Evolutionary conservation across 2,113 vertebrate genomes (phyloP).

Genomic region (Eclectus roratus): DNA sequence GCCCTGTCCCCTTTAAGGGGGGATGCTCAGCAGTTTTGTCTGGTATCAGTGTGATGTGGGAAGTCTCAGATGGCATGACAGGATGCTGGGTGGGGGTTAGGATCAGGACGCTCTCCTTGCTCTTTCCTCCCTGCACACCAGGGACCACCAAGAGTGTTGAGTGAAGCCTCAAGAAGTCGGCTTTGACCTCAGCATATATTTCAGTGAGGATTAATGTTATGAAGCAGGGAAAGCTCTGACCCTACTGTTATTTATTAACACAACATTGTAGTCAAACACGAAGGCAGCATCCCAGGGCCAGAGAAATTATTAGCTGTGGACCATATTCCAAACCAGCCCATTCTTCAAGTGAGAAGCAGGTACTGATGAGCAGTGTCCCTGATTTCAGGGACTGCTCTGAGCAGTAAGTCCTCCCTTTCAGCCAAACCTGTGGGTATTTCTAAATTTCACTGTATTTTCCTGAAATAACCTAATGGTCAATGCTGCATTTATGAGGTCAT

Average conservation of each 20-base stretch:
- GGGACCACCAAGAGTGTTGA: not conserved
- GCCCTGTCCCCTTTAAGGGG: rapidly evolving
- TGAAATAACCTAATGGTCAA: not conserved
- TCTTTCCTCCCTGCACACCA: not conserved
- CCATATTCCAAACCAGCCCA: rapidly evolving
- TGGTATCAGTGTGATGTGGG: rapidly evolving
- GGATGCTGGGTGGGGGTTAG: not conserved
- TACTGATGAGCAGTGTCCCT: rapidly evolving
- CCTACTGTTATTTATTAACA: not conserved
- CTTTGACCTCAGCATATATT: rapidly evolving
- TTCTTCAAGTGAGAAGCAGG: not conserved
- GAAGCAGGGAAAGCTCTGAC: not conserved
- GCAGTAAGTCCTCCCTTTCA: not conserved
- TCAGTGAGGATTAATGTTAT: rapidly evolving
- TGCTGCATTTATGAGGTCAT: not conserved
- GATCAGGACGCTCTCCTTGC: not conserved
- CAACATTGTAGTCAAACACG: not conserved
- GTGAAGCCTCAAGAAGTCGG: not conserved
- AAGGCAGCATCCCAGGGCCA: not conserved
- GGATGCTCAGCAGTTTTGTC: not conserved
- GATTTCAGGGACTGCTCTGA: not conserved
- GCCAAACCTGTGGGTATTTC: not conserved
- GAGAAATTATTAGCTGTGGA: not conserved
- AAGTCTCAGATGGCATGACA: not conserved
- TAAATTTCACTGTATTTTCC: not conserved